Conservation (phyloP, 2,113 vertebrate species). For the Melanocharis versteri region DNA sequence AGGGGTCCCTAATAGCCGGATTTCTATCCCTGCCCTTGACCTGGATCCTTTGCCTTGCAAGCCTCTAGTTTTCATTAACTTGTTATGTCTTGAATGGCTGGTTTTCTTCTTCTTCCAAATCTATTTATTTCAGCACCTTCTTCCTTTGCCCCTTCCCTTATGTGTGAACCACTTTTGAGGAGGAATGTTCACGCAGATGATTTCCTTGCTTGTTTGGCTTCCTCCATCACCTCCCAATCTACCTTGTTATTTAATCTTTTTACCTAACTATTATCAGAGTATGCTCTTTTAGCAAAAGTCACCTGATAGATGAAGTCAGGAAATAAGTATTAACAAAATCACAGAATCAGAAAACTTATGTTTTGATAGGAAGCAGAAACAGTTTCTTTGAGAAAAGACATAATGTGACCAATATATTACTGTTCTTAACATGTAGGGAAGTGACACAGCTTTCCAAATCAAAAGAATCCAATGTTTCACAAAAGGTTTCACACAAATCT, state of each 20-base stretch:
- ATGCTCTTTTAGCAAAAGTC: neutral
- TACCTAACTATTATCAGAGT: neutral
- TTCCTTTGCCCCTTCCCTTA: neutral
- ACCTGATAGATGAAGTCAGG: neutral
- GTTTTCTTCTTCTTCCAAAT: neutral
- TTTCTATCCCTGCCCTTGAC: neutral
- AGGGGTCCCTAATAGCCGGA: neutral
- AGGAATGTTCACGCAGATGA: neutral
- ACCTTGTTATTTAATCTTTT: neutral
- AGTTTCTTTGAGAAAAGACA: neutral
- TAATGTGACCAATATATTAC: neutral
- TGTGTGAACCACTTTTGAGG: neutral
- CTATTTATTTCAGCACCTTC: neutral
- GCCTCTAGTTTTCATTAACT: neutral
- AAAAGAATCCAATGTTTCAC: neutral
- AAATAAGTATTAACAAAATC: neutral
- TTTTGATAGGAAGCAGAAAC: neutral
- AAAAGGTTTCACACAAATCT: neutral
- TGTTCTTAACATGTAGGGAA: neutral
- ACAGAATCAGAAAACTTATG: neutral
- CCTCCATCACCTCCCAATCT: neutral
- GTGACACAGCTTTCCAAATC: neutral
- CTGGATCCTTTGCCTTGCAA: neutral
- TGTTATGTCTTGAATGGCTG: neutral
- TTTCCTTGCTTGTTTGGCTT: neutral